phyloP scores from a whole-genome alignment of 1,140 invertebrate species.

The Polyergus mexicanus region DNA sequence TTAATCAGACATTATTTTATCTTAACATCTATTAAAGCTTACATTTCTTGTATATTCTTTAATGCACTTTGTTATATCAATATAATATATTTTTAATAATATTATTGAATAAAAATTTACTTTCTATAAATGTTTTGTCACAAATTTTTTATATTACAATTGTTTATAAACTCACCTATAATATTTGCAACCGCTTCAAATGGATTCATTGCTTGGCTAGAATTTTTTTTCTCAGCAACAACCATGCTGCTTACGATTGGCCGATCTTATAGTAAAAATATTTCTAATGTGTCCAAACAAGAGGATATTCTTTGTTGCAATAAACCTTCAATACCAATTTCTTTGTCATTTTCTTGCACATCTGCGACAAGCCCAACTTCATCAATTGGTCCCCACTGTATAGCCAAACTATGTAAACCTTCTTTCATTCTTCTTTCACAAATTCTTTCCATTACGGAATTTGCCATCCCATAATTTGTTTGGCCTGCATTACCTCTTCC shows the following conservation, averaged over 20 bases:
- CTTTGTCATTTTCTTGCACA: conserved; percentile 90
- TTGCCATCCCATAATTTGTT: conserved; percentile 90
- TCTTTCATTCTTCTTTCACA: conserved; percentile 86
- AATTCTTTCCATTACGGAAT: conserved; percentile 88
- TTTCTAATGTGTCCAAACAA: conserved; percentile 87
- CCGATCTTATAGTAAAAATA: conserved; percentile 88
- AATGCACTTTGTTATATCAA: too few species aligned
- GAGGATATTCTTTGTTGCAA: conserved; percentile 90
- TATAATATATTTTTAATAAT: too few species aligned
- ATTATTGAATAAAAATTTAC: too few species aligned
- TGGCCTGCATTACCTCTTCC: conserved; percentile 93
- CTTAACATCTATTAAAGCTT: too few species aligned
- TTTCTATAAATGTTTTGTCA: too few species aligned
- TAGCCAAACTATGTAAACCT: conserved; percentile 87
- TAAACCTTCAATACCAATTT: conserved; percentile 88
- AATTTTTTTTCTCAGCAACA: conserved; percentile 58
- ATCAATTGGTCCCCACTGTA: conserved; percentile 88
- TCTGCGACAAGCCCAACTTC: conserved; percentile 89
- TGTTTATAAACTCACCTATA: neutral
- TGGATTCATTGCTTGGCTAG: conserved; percentile 77
- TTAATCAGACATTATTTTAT: neutral
- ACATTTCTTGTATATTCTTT: too few species aligned
- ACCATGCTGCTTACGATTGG: neutral
- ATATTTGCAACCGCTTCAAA: conserved; percentile 76
- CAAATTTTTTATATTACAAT: too few species aligned